Conservation (phyloP, 2,888 invertebrate species). For the Electrophaes corylata region DNA sequence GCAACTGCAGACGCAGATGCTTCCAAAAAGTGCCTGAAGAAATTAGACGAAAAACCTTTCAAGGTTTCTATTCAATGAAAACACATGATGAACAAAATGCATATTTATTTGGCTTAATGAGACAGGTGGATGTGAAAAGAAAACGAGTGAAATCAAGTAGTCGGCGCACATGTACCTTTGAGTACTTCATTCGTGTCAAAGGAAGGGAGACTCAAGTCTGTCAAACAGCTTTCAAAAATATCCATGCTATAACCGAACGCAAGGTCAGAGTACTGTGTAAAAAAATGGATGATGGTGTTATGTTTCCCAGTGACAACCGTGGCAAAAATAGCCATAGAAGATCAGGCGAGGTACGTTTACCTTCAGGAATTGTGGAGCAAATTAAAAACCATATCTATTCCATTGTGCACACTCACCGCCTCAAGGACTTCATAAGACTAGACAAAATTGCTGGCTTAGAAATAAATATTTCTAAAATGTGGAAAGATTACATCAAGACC, state of each 20-base stretch:
- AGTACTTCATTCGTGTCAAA: constrained; percentile 82
- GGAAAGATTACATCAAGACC: constrained; percentile 83
- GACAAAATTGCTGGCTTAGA: constrained; percentile 83
- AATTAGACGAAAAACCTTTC: constrained; percentile 78
- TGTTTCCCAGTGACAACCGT: constrained; percentile 84
- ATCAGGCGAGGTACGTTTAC: constrained; percentile 79
- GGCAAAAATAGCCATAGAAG: constrained; percentile 82
- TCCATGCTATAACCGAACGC: constrained; percentile 83
- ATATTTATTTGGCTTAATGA: constrained; percentile 83
- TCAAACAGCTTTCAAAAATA: constrained; percentile 84
- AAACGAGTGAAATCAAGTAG: constrained; percentile 82
- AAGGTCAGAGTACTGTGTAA: constrained; percentile 84
- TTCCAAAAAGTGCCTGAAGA: constrained; percentile 80
- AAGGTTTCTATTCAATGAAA: constrained; percentile 83
- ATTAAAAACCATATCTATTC: constrained; percentile 83
- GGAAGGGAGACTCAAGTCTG: constrained; percentile 84
- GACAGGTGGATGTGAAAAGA: constrained; percentile 83
- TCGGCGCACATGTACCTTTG: constrained; percentile 82
- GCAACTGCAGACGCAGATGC: constrained; percentile 81
- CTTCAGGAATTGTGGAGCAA: constrained; percentile 76
- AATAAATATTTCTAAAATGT: constrained; percentile 84
- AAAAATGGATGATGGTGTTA: constrained; percentile 84
- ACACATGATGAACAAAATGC: constrained; percentile 85
- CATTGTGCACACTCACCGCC: constrained; percentile 78
- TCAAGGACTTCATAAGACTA: constrained; percentile 80